Percentiles rank a stretch among this genome's conserved stretches.
These are phyloP conservation scores for Drosophila jambulina DNA, from an alignment of 1,140 invertebrate genomes.

Conservation along the genomic window DNA sequence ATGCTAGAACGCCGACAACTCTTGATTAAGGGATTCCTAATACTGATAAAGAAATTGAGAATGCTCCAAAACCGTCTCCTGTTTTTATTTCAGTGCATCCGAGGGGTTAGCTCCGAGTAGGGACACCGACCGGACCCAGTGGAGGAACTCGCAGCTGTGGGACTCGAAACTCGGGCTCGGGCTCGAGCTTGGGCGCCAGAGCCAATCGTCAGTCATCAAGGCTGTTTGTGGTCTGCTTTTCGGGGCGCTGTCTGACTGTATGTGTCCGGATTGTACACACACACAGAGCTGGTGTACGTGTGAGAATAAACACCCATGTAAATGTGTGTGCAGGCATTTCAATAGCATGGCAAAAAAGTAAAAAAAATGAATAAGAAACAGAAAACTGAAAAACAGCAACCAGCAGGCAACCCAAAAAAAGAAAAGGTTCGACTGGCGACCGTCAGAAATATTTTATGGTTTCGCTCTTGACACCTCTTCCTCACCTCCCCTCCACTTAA, in stretches of 20 bases:
- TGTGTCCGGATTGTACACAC: slow-evolving; percentile 22
- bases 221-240: slow-evolving; percentile 60
- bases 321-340: slow-evolving; percentile 36
- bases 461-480: slow-evolving; percentile 57
- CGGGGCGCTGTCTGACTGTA: slow-evolving; percentile 47
- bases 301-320: slow-evolving; percentile 48
- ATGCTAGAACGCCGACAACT: too few relatives aligned
- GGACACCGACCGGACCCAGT: slow-evolving; percentile 15
- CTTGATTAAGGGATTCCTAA: too few relatives aligned
- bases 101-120: slow-evolving; percentile 1
- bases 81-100: slow-evolving; percentile 8
- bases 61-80: background rate
- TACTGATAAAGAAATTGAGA: too few relatives aligned
- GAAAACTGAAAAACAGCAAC: slow-evolving; percentile 6
- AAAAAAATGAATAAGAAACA: slow-evolving; percentile 10
- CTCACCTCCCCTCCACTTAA: background rate
- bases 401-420: slow-evolving; percentile 29
- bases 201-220: slow-evolving; percentile 62
- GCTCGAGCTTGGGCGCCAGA: slow-evolving; percentile 36
- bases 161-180: slow-evolving; percentile 32
- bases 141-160: slow-evolving; percentile 29
- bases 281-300: slow-evolving; percentile 17
- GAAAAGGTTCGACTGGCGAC: slow-evolving; percentile 57
- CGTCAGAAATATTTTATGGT: slow-evolving; percentile 68
- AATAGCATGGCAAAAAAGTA: slow-evolving; percentile 11